Base-by-base conservation (phyloP, 2,113 vertebrate species). In the Procavia capensis region DNA sequence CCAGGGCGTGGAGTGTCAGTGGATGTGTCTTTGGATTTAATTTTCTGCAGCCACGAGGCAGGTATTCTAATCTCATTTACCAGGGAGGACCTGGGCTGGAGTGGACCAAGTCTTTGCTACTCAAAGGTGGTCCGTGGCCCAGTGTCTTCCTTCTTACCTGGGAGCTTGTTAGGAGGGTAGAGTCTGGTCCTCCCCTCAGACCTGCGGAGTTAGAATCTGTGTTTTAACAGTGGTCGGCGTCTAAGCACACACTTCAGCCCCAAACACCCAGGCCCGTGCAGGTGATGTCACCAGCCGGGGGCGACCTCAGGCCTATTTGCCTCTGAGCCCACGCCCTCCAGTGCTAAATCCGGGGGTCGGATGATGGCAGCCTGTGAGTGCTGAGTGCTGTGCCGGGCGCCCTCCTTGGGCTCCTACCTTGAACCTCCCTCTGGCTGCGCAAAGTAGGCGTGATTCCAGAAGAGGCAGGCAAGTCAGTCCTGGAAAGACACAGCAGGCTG, bases 321-420 rank as follows among this genome's bases (percentile, higher is more conserved):
- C 17, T 20, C 16, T 31, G 10, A 13, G 22, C 6, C 2, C 5
- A 50, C 34, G 43, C 20, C 29, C 41, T 5, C 22, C 6, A 57
- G 64, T 20, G 0, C 0, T 11, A 7, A 25, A 1, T 9, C 0
- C 2, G 31, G n/a, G 14, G 1, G 4, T 14, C 54, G 39, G 81
- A 16, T 13, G 57, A 29, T 75, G 91, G 31, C 20, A 0, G 34
- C 34, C 3, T 4, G 6, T 4, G 74, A 6, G 91, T 0, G 9
- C 43, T 16, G 59, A 41, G 86, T 13, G 0, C 31, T 43, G 70
- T 5, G n/a, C 61, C 36, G 47, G 43, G 24, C 47, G 47, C 39
- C 29, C 11, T 13, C 7, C 39, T 0, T 41, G 27, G 41, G 24
- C 41, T 47, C 2, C n/a, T 7, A 36, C 9, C 1, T 9, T 27